Evolutionary conservation across 2,797 vertebrate species (phyloP).

Genomic region (Pantherophis alleghaniensis): DNA sequence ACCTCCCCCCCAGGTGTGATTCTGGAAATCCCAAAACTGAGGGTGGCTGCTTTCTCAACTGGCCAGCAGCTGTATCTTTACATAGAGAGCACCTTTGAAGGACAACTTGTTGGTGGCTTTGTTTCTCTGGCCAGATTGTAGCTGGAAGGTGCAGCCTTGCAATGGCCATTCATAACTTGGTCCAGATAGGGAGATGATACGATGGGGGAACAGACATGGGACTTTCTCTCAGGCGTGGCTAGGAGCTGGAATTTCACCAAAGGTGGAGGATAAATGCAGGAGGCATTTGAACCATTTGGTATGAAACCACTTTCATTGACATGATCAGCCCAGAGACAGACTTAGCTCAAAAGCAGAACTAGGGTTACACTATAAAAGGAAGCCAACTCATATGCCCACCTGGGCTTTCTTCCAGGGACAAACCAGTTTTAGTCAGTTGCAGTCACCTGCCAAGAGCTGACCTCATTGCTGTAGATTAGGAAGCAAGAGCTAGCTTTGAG

Average conservation of each 20-base stretch:
- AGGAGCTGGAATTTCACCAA: neutral
- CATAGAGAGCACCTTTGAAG: neutral
- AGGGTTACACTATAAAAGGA: neutral
- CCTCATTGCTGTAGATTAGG: conserved; percentile 23
- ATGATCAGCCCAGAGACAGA: neutral
- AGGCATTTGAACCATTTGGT: neutral
- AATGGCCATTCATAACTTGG: neutral
- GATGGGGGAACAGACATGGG: no score
- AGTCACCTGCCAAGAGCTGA: conserved; percentile 23
- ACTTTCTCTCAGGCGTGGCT: neutral
- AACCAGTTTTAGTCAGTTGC: conserved; percentile 11
- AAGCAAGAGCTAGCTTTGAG: conserved; percentile 11
- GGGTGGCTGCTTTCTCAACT: neutral
- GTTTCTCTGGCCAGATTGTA: neutral
- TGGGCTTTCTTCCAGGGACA: conserved; percentile 22
- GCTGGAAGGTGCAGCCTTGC: neutral
- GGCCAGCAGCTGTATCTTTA: neutral
- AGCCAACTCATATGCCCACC: neutral
- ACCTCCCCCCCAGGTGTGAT: neutral
- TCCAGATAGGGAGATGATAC: neutral
- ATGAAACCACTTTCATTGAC: no score
- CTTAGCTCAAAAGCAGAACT: neutral
- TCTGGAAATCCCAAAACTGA: neutral
- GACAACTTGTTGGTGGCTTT: neutral
- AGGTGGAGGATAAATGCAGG: neutral